Percentiles rank a stretch among this genome's conserved stretches.
These are phyloP conservation scores for Denticeps clupeoides DNA, from an alignment of 2,797 vertebrate species.

Conservation along the genomic window DNA sequence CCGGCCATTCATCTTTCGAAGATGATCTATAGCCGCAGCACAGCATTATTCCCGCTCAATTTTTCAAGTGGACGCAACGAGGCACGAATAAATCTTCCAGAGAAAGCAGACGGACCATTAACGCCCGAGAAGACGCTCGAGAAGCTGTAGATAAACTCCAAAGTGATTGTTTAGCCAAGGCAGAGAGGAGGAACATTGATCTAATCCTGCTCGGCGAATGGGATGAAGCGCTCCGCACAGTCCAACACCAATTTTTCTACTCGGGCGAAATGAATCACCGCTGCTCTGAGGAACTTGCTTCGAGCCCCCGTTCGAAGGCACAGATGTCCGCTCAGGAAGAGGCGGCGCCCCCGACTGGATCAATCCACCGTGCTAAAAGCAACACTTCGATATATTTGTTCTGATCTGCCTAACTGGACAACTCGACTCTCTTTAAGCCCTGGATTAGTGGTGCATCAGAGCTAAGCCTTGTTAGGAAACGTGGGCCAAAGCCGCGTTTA, in stretches of 20 bases:
- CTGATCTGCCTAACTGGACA: no score
- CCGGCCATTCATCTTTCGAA: conserved; percentile 31
- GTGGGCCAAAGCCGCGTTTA: no score
- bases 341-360: no score
- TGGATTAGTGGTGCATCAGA: no score
- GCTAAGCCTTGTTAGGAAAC: no score
- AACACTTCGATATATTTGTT: no score
- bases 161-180: conserved; percentile 25
- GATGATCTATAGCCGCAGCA: conserved; percentile 25
- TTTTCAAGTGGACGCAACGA: conserved; percentile 3
- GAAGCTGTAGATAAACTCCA: conserved; percentile 25
- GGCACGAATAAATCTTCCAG: conserved; percentile 12
- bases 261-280: conserved; percentile 7
- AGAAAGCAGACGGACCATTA: conserved; percentile 20
- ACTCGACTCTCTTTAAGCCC: no score
- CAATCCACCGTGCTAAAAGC: no score
- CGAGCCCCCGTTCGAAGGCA: no score
- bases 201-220: conserved; percentile 8
- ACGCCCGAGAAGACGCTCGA: conserved; percentile 25
- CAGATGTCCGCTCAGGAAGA: no score
- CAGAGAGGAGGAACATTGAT: conserved; percentile 14
- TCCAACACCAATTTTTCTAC: conserved; percentile 11
- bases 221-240: conserved; percentile 8
- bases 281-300: conserved; percentile 4
- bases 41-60: conserved; percentile 25